Percentiles rank a stretch among this genome's conserved stretches.
These are phyloP conservation scores for Acromyrmex charruanus DNA, from an alignment of 1,140 invertebrate genomes.

Conservation along the genomic window DNA sequence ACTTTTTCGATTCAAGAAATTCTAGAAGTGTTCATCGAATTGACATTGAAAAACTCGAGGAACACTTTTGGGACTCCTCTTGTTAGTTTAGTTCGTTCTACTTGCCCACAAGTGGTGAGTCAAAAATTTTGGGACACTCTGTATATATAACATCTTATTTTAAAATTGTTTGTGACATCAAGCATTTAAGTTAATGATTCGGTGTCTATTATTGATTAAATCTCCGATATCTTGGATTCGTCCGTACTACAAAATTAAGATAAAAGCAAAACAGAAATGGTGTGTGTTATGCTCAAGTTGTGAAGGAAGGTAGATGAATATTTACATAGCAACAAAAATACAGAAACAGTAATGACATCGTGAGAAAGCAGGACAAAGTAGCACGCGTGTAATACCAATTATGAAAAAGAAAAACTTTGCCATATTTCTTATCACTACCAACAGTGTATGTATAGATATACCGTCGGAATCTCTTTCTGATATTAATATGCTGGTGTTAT, in stretches of 20 bases:
- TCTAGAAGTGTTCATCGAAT: too few species aligned
- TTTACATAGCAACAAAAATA: constrained; percentile 36
- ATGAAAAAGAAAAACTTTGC: constrained; percentile 19
- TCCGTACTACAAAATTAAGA: constrained; percentile 46
- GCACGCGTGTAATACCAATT: background rate
- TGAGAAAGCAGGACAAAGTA: constrained; percentile 5
- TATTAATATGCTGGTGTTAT: constrained; percentile 18
- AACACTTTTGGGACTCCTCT: too few species aligned
- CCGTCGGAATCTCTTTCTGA: background rate
- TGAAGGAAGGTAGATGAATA: constrained; percentile 9
- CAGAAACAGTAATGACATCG: constrained; percentile 32
- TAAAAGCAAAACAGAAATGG: constrained; percentile 34
- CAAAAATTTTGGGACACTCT: too few species aligned
- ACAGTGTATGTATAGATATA: background rate
- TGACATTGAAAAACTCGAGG: too few species aligned
- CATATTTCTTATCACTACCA: background rate
- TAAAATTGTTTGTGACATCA: background rate
- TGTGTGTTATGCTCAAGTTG: constrained; percentile 33
- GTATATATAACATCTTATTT: background rate
- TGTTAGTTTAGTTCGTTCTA: too few species aligned
- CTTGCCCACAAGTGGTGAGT: too few species aligned
- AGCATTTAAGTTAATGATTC: background rate
- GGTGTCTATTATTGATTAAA: background rate
- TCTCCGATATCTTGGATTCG: constrained; percentile 45
- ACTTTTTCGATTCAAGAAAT: too few species aligned